Base-by-base conservation (phyloP, 2,888 invertebrate species). In the Acanthosepion pharaonis region DNA sequence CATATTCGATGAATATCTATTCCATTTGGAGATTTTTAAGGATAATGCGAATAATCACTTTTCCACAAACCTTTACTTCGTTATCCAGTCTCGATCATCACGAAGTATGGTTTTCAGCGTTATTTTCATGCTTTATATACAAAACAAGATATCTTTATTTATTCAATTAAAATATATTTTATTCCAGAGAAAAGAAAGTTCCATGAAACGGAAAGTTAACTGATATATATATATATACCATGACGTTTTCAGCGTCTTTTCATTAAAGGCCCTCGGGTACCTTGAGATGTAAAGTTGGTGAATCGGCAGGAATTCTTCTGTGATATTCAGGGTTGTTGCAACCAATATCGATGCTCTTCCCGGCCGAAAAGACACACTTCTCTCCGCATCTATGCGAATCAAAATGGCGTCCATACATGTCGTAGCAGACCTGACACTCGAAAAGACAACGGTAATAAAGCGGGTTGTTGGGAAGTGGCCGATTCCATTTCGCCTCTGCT, bases 391-490 rank as follows among this genome's bases (percentile, higher is more conserved):
- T 49, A 5, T 48, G 49, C 6, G 93, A 93, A 93, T 93, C 93
- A 33, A 93, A 93, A 48, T 93, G 93, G 53, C 33, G n/a, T 15
- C 93, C 93, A 25, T 93, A 93, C 93, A 51, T 93, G 2, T 93
- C 93, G 53, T 93, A 93, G 93, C 93, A 93, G 53, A 93, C 93
- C 33, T 93, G 93, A 5, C 93, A 93, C 53, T 93, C 93, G 28
- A 93, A 93, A 48, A 93, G 93, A n/a, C 93, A 93, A 20, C 93
- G 93, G 49, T 93, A 93, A n/a, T 93, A 93, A n/a, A 93, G 93
- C 51, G 93, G 93, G 9, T 93, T 93, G 28, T n/a, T 93, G 8
- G 93, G 93, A 49, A 93, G 53, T 0, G 93, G 53, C 3, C 53
- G 51, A 5, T 93, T 53, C 93, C 53, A 93, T 53, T 53, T 53